Base-by-base conservation (phyloP, 2,888 invertebrate species). In the Tridacna crocea region DNA sequence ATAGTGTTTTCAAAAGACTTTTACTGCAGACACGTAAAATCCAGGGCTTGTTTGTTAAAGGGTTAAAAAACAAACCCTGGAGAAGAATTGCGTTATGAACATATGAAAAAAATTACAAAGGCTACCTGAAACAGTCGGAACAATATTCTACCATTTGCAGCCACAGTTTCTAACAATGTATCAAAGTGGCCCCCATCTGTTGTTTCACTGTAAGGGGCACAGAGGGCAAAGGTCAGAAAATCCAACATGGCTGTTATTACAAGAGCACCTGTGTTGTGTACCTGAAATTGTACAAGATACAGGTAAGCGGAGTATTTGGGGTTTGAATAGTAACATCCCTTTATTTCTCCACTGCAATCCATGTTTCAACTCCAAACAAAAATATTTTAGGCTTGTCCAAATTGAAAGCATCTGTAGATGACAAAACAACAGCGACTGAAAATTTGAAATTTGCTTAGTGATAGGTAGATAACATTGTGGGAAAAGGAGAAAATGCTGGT, bases 191-290 rank as follows among this genome's bases (percentile, higher is more conserved):
- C 89, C 11, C 94, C 94, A 93, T 99, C 98, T 0, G 99, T 99
- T 8, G 99, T 99, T 95, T 99, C 99, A 93, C 98, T 98, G 95
- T 99, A 99, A 8, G 99, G 99, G 85, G 99, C 98, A 95, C 99
- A 99, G 63, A 99, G 96, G 6, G 99, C 97, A 95, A 99, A 99
- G 60, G 99, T 99, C 86, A 99, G 95, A 94, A 99, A 98, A 95
- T 99, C 99, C 94, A 99, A 95, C 99, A 99, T 99, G 87, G 99
- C 98, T 48, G 99, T 97, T 85, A 99, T 97, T 19, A 99, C 98
- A 72, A 99, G 95, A 68, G 99, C 99, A 6, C 99, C 99, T 77
- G 98, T 99, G 75, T 98, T 98, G 85, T 97, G 97, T 80, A 96
- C 96, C 98, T 98, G 94, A 8, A 74, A 60, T 17, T 22, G 19